Evolutionary conservation across 2,888 invertebrate genomes (phyloP), one percentile per base, ranked within the genome.

Genomic region (Seira sanloemensis): DNA sequence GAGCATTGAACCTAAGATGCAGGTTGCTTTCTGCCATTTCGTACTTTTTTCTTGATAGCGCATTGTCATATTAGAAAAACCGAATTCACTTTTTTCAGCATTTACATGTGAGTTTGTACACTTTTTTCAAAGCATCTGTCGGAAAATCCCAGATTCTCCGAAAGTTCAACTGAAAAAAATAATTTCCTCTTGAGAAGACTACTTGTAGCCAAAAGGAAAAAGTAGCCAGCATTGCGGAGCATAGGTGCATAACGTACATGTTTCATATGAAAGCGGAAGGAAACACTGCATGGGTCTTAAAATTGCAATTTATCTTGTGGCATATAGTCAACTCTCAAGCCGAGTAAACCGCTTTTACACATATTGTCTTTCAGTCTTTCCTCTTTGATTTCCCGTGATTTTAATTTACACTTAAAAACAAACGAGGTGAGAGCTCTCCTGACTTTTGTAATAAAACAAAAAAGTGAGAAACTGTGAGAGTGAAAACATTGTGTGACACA

Each of bases 141-240:
- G 83, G 83, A 83, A 75, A 83, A 83, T 83, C 83, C 78, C 83
- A 83, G 83, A 83, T 78, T 76, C 75, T 77, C 73, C 37, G 68
- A 71, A 78, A 83, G 66, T 67, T 58, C 25, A 58, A 46, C 50
- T 54, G 27, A 7, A 65, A 69, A 74, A 67, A 75, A 46, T 69
- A 26, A 58, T 77, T 77, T 68, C 77, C 67, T 76, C 50, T 50
- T n/a, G 50, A 50, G 50, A 50, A 50, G 50, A 50, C 50, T 50
- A 2, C 16, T 50, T 50, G 50, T 50, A 50, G 50, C 50, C 50
- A 50, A 50, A 50, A 50, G 12, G n/a, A 50, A 50, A 50, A 50
- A 50, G n/a, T 50, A 50, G n/a, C 2, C 16, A n/a, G n/a, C 50
- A 18, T 50, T 37, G 4, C 12, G 50, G 50, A 50, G n/a, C 50